Conservation (phyloP, 2,797 vertebrate species). For the Danio kyathit region DNA sequence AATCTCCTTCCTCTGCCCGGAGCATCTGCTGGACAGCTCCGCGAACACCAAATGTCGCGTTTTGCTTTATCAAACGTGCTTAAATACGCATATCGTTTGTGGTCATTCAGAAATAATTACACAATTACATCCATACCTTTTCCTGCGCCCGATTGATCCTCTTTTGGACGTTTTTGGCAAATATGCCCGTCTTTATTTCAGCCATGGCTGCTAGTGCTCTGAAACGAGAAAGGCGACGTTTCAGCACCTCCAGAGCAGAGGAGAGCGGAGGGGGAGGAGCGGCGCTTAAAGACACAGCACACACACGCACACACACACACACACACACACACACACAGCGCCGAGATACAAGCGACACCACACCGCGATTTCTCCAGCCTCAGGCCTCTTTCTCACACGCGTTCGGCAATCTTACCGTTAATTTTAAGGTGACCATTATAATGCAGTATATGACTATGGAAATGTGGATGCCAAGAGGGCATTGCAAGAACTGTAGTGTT, state of each 20-base stretch:
- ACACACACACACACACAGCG: no score
- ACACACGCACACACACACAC: background rate
- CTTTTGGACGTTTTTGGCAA: slow-evolving; percentile 97
- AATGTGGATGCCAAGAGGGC: background rate
- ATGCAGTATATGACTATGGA: background rate
- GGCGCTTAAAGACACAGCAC: slow-evolving; percentile 71
- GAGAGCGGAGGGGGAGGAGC: slow-evolving; percentile 47
- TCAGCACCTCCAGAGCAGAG: slow-evolving; percentile 60
- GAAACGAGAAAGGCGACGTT: slow-evolving; percentile 64
- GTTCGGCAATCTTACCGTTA: background rate
- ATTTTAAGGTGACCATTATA: background rate
- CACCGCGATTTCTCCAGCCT: no score
- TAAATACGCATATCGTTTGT: background rate
- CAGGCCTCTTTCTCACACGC: background rate
- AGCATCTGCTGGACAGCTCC: slow-evolving; percentile 52
- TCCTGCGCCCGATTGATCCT: slow-evolving; percentile 92
- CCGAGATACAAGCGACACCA: no score
- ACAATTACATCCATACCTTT: slow-evolving; percentile 81
- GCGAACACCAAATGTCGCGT: background rate
- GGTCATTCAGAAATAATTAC: background rate
- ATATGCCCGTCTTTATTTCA: slow-evolving; percentile 95
- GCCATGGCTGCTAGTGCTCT: slow-evolving; percentile 85
- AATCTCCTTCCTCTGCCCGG: slow-evolving; percentile 46
- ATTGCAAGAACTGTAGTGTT: background rate
- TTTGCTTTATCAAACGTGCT: background rate